Evolutionary conservation across 2,888 invertebrate genomes (phyloP), one percentile per base, ranked within the genome.

Genomic region (Melitaea athalia): DNA sequence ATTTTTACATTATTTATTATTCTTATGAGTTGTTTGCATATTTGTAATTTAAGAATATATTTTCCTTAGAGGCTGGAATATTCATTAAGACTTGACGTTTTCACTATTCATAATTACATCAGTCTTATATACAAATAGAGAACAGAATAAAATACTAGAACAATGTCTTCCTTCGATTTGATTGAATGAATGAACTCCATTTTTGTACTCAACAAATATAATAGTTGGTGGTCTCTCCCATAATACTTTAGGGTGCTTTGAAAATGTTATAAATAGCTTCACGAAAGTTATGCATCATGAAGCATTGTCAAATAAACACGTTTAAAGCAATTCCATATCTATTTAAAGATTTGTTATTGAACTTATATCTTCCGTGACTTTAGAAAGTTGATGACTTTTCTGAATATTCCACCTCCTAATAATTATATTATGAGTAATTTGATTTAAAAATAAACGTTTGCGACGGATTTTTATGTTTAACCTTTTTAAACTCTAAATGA

Each of bases 1-100:
- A 63, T 38, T 64, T 68, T 63, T 67, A 72, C 43, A 62, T 71
- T 68, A 70, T 74, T 68, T 68, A 71, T 71, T 72, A 64, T 63
- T 63, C 64, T 69, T 64, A 69, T 69, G 68, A 68, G 68, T 73
- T 69, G 68, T 65, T 71, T 72, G 67, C 66, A 68, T 68, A 71
- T 68, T 63, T 71, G 68, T 72, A 63, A 60, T 33, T 47, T 72
- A 64, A 49, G 63, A 43, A 49, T 49, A 49, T n/a, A 49, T 49
- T 62, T 67, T 71, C 59, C 52, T 68, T 70, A 72, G 72, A 68
- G 73, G 72, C 64, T 68, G 72, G 69, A 31, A 43, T 69, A 57
- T 69, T 63, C 49, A 55, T 17, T 47, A 43, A 43, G 53, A 50
- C 50, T 55, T 57, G 15, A 55, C n/a, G 49, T 47, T 53, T 47